Evolutionary conservation across 2,797 vertebrate genomes (phyloP).

Genomic region (Cyclura pinguis): DNA sequence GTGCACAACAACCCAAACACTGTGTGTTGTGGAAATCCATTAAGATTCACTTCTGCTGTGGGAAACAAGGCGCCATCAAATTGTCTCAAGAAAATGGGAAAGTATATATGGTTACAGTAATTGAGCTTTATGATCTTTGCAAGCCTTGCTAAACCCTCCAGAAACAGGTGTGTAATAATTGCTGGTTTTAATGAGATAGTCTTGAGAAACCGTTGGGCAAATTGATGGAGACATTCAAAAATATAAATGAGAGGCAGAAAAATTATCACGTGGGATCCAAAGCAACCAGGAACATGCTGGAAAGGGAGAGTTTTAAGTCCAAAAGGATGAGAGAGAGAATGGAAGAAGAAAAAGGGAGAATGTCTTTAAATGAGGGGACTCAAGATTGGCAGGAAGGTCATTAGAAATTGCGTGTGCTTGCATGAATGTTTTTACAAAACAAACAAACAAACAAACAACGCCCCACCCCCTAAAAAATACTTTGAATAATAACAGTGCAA

Average conservation of each 20-base stretch:
- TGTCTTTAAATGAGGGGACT: too few species aligned
- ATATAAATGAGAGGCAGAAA: background rate
- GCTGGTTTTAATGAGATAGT: background rate
- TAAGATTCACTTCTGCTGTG: conserved; percentile 30
- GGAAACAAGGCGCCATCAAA: conserved; percentile 7
- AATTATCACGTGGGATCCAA: conserved; percentile 43
- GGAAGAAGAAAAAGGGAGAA: too few species aligned
- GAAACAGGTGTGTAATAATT: conserved; percentile 10
- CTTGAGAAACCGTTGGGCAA: conserved; percentile 10
- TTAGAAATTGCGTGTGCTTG: too few species aligned
- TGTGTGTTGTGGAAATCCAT: background rate
- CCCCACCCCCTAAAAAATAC: too few species aligned
- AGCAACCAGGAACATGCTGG: conserved; percentile 46
- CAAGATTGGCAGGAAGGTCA: too few species aligned
- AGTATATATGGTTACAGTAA: conserved; percentile 13
- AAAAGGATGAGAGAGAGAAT: background rate
- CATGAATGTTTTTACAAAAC: too few species aligned
- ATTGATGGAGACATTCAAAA: conserved; percentile 7
- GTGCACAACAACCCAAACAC: background rate
- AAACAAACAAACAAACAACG: too few species aligned
- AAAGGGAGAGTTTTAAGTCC: conserved; percentile 31
- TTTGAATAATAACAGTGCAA: too few species aligned
- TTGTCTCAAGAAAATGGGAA: conserved; percentile 22
- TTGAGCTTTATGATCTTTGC: background rate
- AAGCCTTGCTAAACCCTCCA: conserved; percentile 39